Percentiles rank a stretch among this genome's conserved stretches.
Evolutionary conservation across 2,888 invertebrate genomes (phyloP).

Genomic region (Phortica okadai): DNA sequence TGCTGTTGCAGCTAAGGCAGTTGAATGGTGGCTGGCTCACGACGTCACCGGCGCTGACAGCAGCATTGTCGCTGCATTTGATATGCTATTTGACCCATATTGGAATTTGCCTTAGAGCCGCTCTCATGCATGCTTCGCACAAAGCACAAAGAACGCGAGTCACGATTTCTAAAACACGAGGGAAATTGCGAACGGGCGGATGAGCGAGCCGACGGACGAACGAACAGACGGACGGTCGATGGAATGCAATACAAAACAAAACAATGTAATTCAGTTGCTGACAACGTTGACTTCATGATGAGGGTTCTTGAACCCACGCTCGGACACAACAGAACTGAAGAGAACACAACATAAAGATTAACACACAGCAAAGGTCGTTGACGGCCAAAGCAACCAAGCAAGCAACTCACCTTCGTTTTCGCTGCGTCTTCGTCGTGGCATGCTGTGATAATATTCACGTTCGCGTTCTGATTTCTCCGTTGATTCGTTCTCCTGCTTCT

Average conservation of each 20-base stretch:
- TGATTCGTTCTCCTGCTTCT: constrained; percentile 79
- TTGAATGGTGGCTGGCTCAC: constrained; percentile 7
- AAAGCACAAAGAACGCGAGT: constrained; percentile 49
- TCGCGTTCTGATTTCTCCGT: constrained; percentile 78
- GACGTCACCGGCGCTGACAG: constrained; percentile 8
- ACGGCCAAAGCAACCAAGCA: not conserved
- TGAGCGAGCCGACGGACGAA: not conserved
- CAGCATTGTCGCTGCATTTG: constrained; percentile 51
- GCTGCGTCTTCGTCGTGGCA: constrained; percentile 67
- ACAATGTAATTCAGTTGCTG: constrained; percentile 1
- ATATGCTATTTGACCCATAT: constrained; percentile 69
- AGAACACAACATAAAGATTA: not conserved
- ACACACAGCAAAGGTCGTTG: constrained; percentile 12
- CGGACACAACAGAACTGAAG: not conserved
- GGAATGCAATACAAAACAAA: constrained; percentile 29
- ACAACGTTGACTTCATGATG: not conserved
- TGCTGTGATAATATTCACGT: constrained; percentile 65
- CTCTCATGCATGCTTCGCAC: constrained; percentile 13
- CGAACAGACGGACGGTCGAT: constrained; percentile 13
- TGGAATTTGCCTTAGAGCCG: constrained; percentile 57
- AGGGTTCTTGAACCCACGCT: constrained; percentile 15
- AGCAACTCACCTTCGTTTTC: constrained; percentile 73
- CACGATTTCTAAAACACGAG: constrained; percentile 54
- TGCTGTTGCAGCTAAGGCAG: not conserved
- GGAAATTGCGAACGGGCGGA: not conserved